Evolutionary conservation across 2,113 vertebrate genomes (phyloP).

Genomic region (Butorides virescens): DNA sequence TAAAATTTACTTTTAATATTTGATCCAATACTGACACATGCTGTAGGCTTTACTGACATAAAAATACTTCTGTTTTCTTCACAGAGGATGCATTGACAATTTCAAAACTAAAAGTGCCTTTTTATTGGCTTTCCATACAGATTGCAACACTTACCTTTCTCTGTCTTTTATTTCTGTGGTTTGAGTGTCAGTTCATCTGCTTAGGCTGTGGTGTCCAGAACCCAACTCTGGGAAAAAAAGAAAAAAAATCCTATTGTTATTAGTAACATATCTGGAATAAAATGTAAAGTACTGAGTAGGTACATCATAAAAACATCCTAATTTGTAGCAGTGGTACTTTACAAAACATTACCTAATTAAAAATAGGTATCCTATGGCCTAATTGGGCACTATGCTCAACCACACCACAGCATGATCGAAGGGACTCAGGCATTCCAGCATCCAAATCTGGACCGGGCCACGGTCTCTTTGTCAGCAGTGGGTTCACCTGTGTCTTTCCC

Average conservation of each 20-base stretch:
- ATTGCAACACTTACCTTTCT: neutral
- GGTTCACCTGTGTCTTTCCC: rapidly evolving
- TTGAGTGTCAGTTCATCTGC: neutral
- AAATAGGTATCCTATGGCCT: neutral
- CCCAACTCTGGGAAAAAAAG: neutral
- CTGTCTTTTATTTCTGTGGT: neutral
- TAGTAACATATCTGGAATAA: neutral
- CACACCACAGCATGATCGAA: neutral
- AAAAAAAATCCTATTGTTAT: neutral
- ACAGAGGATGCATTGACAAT: neutral
- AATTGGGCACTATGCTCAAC: neutral
- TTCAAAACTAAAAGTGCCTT: neutral
- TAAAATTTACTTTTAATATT: slow-evolving; percentile 77
- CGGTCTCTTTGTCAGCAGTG: neutral
- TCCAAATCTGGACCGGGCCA: neutral
- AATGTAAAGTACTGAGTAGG: neutral
- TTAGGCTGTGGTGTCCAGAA: neutral
- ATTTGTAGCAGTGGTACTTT: neutral
- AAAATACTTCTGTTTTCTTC: slow-evolving; percentile 47
- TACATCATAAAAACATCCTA: neutral
- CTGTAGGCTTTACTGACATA: slow-evolving; percentile 46
- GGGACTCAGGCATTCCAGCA: rapidly evolving
- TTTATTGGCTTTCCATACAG: neutral
- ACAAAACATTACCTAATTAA: neutral
- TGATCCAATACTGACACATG: slow-evolving; percentile 65